Evolutionary conservation across 2,113 vertebrate species (phyloP).

Genomic region (Anas platyrhynchos): DNA sequence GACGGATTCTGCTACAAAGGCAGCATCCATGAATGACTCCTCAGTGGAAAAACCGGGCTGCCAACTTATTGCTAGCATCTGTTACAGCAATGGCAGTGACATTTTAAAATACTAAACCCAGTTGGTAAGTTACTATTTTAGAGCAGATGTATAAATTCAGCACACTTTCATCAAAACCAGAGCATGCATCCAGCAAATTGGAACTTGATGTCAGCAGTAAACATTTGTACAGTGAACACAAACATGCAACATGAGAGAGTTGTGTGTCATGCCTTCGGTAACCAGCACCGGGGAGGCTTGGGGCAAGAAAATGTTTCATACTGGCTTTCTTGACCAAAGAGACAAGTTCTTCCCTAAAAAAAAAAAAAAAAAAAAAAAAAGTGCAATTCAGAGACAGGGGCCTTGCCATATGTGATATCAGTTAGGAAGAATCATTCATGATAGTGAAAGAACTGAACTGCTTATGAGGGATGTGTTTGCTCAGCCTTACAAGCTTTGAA

Average conservation of each 20-base stretch:
- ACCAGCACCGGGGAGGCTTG: neutral
- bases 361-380: neutral
- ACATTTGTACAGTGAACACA: neutral
- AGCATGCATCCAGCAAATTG: neutral
- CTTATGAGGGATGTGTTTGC: neutral
- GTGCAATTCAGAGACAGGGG: neutral
- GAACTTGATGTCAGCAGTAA: neutral
- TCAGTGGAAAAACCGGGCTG: conserved; percentile 23
- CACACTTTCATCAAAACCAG: conserved; percentile 16
- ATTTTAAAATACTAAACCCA: neutral
- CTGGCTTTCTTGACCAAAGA: neutral
- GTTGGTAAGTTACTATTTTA: conserved; percentile 19
- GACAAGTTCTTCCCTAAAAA: neutral
- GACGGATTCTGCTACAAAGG: neutral
- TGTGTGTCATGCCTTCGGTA: neutral
- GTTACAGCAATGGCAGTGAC: conserved; percentile 8
- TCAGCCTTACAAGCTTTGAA: neutral
- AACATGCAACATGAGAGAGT: neutral
- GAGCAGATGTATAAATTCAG: conserved; percentile 37
- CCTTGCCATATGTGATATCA: neutral
- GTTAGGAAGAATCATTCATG: neutral
- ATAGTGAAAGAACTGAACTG: neutral
- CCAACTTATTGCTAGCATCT: conserved; percentile 21
- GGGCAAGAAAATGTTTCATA: neutral
- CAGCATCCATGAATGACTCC: neutral